Evolutionary conservation across 2,888 invertebrate species (phyloP), one percentile per base, ranked within the genome.

Genomic region (Zelleria hepariella): DNA sequence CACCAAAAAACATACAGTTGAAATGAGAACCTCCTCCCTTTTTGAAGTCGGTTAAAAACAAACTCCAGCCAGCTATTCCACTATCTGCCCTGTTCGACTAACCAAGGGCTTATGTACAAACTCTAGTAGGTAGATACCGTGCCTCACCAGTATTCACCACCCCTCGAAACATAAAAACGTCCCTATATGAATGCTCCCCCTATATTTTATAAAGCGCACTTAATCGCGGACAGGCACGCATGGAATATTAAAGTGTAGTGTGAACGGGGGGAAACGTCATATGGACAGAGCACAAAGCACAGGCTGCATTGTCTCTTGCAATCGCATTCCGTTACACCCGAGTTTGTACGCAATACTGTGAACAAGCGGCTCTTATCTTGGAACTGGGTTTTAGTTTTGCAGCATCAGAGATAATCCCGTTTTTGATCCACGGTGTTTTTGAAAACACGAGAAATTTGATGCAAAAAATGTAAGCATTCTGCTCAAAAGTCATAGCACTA

Each of bases 171-270:
- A 81, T 79, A 82, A 83, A 82, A 77, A 71, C 61, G 66, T 67
- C 70, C 68, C 74, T 81, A 86, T 80, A 72, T 86, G 79, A 71
- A 75, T 68, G 75, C 68, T 68, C 75, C 77, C 83, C 84, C 83
- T 82, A 80, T 84, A 82, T 86, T 86, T n/a, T 84, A 80, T 79
- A 80, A 80, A 80, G 84, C 80, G 80, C 77, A 81, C 82, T 86
- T 85, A 84, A 86, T 85, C 82, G 84, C 80, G 74, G 78, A 77
- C 83, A 78, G 78, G 82, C 77, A 75, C 81, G 78, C 77, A 77
- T 68, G 68, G 80, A 86, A 86, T 86, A 86, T 86, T 86, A 82
- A 84, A 83, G 71, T 73, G 66, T 72, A 55, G 55, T 82, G 55
- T 82, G 82, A 82, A 82, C 78, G 79, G 85, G 32, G 82, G 15